Conservation (phyloP, 2,113 vertebrate species). For the Toxotes jaculatrix region DNA sequence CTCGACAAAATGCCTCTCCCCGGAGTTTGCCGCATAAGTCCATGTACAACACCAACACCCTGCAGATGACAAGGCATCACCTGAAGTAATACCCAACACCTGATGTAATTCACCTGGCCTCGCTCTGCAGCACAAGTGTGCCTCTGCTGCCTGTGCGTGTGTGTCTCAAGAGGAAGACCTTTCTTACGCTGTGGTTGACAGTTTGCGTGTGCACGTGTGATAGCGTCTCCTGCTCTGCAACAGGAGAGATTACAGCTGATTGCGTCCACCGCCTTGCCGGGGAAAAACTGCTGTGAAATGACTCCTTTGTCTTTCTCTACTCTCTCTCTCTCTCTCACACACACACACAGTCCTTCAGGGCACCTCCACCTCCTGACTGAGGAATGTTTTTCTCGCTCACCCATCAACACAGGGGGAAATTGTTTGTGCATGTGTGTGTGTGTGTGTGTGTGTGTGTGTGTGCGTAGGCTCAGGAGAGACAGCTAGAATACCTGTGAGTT, state of each 20-base stretch:
- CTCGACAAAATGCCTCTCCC: slow-evolving; percentile 59
- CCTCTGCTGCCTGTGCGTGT: slow-evolving; percentile 1
- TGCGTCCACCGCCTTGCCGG: slow-evolving; percentile 47
- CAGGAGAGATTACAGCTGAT: slow-evolving; percentile 55
- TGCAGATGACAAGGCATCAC: slow-evolving; percentile 74
- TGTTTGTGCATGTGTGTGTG: slow-evolving; percentile 53
- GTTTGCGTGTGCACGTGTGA: not conserved
- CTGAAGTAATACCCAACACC: slow-evolving; percentile 68
- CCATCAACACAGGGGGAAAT: slow-evolving; percentile 75
- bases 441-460: slow-evolving; percentile 31
- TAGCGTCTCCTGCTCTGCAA: slow-evolving; percentile 21
- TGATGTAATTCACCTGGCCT: slow-evolving; percentile 74
- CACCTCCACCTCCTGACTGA: slow-evolving; percentile 70
- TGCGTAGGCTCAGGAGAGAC: slow-evolving; percentile 52
- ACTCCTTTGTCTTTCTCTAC: slow-evolving; percentile 47
- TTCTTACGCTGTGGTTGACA: slow-evolving; percentile 7
- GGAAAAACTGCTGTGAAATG: slow-evolving; percentile 46
- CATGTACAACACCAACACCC: slow-evolving; percentile 58
- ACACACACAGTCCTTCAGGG: slow-evolving; percentile 68
- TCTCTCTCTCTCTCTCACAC: slow-evolving; percentile 17
- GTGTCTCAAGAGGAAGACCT: slow-evolving; percentile 1
- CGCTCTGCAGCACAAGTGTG: slow-evolving; percentile 28
- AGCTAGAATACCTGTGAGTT: slow-evolving; percentile 63
- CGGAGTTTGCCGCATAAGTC: slow-evolving; percentile 40
- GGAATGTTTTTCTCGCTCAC: slow-evolving; percentile 79